Evolutionary conservation across 2,888 invertebrate genomes (phyloP).

Genomic region (Tachina grossa): DNA sequence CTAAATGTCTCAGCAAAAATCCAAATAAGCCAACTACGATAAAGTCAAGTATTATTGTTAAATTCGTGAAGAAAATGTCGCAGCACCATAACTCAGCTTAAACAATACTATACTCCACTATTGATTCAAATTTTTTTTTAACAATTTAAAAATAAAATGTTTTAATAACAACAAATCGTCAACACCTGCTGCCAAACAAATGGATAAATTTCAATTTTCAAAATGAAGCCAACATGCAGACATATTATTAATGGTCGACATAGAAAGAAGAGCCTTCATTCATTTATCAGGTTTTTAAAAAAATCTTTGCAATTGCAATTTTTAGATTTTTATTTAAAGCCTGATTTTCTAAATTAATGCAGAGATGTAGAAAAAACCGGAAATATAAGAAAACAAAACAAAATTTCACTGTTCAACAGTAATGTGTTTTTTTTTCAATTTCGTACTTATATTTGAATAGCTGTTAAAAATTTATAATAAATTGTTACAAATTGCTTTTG

Average conservation of each 20-base stretch:
- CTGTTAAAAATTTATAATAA: constrained; percentile 67
- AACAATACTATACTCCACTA: neutral
- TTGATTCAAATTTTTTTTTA: neutral
- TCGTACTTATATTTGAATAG: constrained; percentile 24
- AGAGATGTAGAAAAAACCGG: neutral
- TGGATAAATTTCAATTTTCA: constrained; percentile 40
- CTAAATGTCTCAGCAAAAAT: too few species aligned
- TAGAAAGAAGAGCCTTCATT: neutral
- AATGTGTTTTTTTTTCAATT: too few species aligned
- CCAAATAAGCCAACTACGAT: too few species aligned
- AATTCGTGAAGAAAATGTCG: too few species aligned
- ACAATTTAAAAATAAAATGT: neutral
- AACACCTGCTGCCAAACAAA: constrained; percentile 54
- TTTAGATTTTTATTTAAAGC: neutral
- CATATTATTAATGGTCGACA: neutral
- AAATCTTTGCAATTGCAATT: too few species aligned
- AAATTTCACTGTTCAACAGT: constrained; percentile 39
- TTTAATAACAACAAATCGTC: constrained; percentile 20
- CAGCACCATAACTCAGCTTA: too few species aligned
- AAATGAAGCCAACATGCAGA: constrained; percentile 8
- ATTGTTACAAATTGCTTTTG: constrained; percentile 70
- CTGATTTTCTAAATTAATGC: constrained; percentile 6
- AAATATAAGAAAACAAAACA: neutral
- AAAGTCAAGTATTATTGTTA: too few species aligned
- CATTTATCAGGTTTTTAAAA: constrained; percentile 33